Percentiles rank a stretch among this genome's conserved stretches.
Evolutionary conservation across 2,888 invertebrate species (phyloP).

Genomic region (Netelia melanura): DNA sequence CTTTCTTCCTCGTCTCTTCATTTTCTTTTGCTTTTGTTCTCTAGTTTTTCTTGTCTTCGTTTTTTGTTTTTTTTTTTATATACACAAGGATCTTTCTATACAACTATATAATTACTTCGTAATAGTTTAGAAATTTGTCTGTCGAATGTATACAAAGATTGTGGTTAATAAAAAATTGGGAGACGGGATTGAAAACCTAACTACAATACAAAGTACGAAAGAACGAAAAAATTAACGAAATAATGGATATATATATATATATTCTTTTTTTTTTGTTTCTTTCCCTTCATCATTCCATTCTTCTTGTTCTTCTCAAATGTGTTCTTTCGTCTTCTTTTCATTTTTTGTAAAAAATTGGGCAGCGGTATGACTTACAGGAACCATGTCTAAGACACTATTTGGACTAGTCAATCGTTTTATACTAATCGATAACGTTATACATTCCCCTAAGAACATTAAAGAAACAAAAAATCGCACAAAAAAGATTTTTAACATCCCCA

Average conservation of each 20-base stretch:
- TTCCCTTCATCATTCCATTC: not conserved
- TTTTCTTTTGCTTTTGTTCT: slow-evolving; percentile 67
- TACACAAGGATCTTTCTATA: slow-evolving; percentile 82
- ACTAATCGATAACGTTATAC: slow-evolving; percentile 66
- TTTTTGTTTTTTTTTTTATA: slow-evolving; percentile 61
- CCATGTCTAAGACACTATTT: slow-evolving; percentile 77
- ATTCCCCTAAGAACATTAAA: slow-evolving; percentile 49
- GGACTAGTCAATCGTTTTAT: slow-evolving; percentile 75
- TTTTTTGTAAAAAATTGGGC: slow-evolving; percentile 73
- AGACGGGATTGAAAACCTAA: slow-evolving; percentile 71
- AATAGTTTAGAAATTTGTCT: slow-evolving; percentile 71
- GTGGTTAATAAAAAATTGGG: slow-evolving; percentile 70
- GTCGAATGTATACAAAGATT: slow-evolving; percentile 74
- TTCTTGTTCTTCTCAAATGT: slow-evolving; percentile 9
- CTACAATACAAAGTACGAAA: slow-evolving; percentile 73
- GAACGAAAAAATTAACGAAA: slow-evolving; percentile 73
- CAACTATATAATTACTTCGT: slow-evolving; percentile 77
- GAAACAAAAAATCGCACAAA: slow-evolving; percentile 12
- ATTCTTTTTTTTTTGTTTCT: slow-evolving; percentile 41
- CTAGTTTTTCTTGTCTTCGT: slow-evolving; percentile 19
- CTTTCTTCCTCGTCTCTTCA: slow-evolving; percentile 34
- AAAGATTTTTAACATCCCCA: slow-evolving; percentile 41
- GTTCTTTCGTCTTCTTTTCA: slow-evolving; percentile 44
- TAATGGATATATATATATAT: slow-evolving; percentile 63
- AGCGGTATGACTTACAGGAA: slow-evolving; percentile 78